Conservation (phyloP, 2,797 vertebrate genomes). For the Rhinatrema bivittatum region DNA sequence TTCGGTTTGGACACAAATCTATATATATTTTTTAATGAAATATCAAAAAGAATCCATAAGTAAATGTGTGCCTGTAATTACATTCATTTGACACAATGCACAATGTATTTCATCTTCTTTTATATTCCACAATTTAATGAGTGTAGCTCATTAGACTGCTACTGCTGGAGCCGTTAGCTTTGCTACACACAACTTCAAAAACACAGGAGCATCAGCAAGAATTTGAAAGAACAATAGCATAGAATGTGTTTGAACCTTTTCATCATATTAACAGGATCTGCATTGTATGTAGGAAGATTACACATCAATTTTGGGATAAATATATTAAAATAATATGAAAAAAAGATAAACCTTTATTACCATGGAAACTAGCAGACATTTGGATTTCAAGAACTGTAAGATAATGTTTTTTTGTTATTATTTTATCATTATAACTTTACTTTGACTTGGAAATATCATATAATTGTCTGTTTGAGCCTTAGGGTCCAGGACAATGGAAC, state of each 20-base stretch:
- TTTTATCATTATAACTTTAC: no score
- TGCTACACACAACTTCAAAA: conserved; percentile 18
- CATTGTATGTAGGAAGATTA: conserved; percentile 11
- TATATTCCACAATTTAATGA: conserved; percentile 10
- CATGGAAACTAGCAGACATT: no score
- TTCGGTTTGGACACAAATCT: no score
- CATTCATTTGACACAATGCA: conserved; percentile 10
- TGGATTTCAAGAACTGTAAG: no score
- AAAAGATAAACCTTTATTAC: no score
- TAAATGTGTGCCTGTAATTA: not conserved
- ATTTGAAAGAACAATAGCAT: conserved; percentile 21
- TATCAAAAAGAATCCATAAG: not conserved
- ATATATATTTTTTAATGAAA: no score
- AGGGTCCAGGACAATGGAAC: no score
- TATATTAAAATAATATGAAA: no score
- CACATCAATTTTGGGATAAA: no score
- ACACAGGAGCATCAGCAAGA: conserved; percentile 14
- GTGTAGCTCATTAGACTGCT: conserved; percentile 24
- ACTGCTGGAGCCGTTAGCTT: conserved; percentile 21
- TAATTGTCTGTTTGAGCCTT: no score
- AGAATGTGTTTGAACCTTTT: conserved; percentile 24
- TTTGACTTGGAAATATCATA: no score
- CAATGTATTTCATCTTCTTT: conserved; percentile 10
- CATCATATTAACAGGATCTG: conserved; percentile 8
- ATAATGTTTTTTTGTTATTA: no score